phyloP scores from a whole-genome alignment of 53 echinoderm and acorn worm species.

The Antedon mediterranea region DNA sequence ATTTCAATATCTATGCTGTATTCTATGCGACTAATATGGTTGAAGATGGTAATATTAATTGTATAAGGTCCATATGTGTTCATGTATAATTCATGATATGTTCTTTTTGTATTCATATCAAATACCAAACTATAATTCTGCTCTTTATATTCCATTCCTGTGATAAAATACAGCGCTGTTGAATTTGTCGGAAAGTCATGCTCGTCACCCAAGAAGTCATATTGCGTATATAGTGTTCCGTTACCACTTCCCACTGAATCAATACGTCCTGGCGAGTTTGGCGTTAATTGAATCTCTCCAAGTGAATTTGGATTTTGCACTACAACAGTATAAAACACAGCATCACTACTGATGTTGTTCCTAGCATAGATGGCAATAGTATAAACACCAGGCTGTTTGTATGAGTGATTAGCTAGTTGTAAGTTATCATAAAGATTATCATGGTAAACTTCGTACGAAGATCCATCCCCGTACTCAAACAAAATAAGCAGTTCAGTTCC shows the following conservation, averaged over 20 bases:
- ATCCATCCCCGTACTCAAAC: neutral
- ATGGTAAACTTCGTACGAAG: neutral
- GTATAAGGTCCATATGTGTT: neutral
- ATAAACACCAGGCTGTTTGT: neutral
- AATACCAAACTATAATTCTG: neutral
- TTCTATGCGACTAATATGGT: neutral
- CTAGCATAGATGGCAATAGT: neutral
- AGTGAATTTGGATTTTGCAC: neutral
- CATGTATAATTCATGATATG: neutral
- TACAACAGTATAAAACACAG: neutral
- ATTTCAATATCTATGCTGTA: neutral
- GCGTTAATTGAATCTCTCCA: neutral
- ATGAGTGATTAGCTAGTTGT: neutral
- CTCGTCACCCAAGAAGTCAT: neutral
- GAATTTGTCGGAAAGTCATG: neutral
- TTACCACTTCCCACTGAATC: neutral
- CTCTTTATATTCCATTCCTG: neutral
- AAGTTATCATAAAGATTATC: neutral
- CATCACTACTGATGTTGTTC: neutral
- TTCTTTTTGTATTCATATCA: neutral
- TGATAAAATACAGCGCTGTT: neutral
- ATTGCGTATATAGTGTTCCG: neutral
- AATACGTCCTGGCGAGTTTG: neutral
- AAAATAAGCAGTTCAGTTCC: neutral
- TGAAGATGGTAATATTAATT: neutral